These are phyloP conservation scores for Phenganax stokvisi DNA, from an alignment of 92 coral and sea anemone genomes.

Conservation along the genomic window DNA sequence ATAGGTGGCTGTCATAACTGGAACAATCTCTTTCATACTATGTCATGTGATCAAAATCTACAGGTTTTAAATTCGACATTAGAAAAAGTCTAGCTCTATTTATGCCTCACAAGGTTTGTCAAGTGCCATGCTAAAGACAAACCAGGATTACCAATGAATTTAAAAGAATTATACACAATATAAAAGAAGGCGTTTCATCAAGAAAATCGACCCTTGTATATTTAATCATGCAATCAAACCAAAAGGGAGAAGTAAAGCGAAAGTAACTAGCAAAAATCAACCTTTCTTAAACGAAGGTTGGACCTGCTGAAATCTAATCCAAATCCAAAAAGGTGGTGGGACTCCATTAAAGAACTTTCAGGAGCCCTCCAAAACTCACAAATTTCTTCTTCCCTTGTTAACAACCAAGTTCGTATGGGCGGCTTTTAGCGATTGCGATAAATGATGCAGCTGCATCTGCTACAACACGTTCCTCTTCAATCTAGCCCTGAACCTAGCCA, in stretches of 20 bases:
- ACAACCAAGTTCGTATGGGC: constrained; percentile 6
- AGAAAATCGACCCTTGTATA: too few relatives aligned
- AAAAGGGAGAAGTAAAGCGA: neutral
- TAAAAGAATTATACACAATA: too few relatives aligned
- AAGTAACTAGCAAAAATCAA: neutral
- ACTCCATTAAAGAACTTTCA: neutral
- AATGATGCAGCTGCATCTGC: neutral
- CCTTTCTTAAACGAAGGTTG: constrained; percentile 1
- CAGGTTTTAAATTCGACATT: too few relatives aligned
- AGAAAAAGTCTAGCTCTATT: too few relatives aligned
- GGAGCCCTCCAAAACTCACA: neutral
- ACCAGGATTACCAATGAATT: too few relatives aligned
- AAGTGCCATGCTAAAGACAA: too few relatives aligned
- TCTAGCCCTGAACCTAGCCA: neutral
- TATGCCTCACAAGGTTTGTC: too few relatives aligned
- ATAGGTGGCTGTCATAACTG: too few relatives aligned
- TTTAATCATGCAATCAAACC: neutral
- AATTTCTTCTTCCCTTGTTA: neutral
- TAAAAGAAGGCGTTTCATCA: too few relatives aligned
- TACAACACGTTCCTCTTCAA: constrained; percentile 7
- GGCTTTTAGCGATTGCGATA: neutral
- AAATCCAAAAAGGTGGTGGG: constrained; percentile 16
- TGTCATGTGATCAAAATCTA: too few relatives aligned
- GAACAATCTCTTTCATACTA: too few relatives aligned
- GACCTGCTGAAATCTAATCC: constrained; percentile 7